Base-by-base conservation (phyloP, 2,113 vertebrate species). In the Dascyllus trimaculatus region DNA sequence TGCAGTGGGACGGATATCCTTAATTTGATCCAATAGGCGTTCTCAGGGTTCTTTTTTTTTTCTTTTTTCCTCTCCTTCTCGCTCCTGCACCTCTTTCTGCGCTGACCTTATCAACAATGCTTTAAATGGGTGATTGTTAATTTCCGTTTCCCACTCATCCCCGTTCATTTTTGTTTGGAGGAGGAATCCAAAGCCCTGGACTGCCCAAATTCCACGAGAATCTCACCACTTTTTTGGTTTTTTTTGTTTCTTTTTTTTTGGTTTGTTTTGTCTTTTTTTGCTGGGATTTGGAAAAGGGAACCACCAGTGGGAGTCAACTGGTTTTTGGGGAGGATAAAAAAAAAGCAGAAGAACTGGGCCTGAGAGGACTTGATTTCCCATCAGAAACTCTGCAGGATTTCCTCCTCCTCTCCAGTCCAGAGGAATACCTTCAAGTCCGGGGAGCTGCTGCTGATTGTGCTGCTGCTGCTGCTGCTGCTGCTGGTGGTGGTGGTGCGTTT, bases 321-420 rank as follows among this genome's bases (percentile, higher is more conserved):
- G 18, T 81, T 71, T 71, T 13, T 3, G 24, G 54, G 35, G 26
- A n/a, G 45, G 64, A 51, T 15, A 43, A 15, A 13, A 14, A 43
- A 43, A 4, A 14, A 43, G 14, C 14, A 43, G 14, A 29, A 48
- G 38, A 26, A 56, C 35, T 68, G 71, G 86, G 81, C 87, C 84
- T 83, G 21, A 64, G 71, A 64, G 80, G 86, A 91, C 85, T 91
- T 84, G 75, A 82, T 45, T 52, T 56, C 53, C 77, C 81, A 43
- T 78, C 78, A 75, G 62, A 91, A 91, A 91, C 82, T 88, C 91
- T 84, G 88, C 90, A 88, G 90, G 89, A 89, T 91, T 85, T 70
- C 59, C 67, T 80, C 82, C 71, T 75, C 82, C 62, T 73, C 71
- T 67, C 81, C 86, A 53, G 81, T 89, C 82, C 85, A 85, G 83